These are phyloP conservation scores for Chrysochloris asiatica DNA, from an alignment of 2,113 vertebrate genomes.

Conservation along the genomic window DNA sequence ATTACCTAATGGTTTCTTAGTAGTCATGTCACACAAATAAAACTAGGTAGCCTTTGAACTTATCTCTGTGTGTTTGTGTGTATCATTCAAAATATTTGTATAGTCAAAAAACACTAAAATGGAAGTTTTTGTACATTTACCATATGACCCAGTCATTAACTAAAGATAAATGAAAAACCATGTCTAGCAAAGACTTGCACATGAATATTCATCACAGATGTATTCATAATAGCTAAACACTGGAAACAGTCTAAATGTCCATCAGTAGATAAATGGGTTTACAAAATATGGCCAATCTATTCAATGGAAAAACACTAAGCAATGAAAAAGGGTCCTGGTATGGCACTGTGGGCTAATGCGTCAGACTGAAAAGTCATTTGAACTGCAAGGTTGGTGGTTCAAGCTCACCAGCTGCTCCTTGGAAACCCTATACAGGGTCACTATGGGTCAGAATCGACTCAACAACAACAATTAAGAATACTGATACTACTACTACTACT, in stretches of 20 bases:
- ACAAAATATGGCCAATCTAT: neutral
- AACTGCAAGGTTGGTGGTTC: too few species aligned
- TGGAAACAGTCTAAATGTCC: too few species aligned
- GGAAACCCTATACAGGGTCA: too few species aligned
- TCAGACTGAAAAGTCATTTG: too few species aligned
- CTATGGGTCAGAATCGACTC: neutral
- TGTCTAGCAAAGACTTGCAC: too few species aligned
- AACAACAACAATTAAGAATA: neutral
- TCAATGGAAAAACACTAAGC: neutral
- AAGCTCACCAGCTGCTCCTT: too few species aligned
- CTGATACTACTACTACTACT: too few species aligned
- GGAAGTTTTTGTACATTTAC: neutral
- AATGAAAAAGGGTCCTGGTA: neutral
- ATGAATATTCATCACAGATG: too few species aligned
- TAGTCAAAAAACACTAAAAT: neutral
- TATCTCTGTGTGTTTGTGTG: neutral
- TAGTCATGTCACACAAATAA: neutral
- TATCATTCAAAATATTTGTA: neutral
- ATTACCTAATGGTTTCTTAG: neutral
- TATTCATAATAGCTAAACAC: too few species aligned
- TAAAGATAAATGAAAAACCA: too few species aligned
- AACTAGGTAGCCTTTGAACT: neutral
- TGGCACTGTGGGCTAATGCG: too few species aligned
- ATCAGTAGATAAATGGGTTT: too few species aligned
- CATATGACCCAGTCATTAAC: fast-evolving